Evolutionary conservation across 1,140 invertebrate genomes (phyloP), one percentile per base, ranked within the genome.

Genomic region (Drosophila bocki): DNA sequence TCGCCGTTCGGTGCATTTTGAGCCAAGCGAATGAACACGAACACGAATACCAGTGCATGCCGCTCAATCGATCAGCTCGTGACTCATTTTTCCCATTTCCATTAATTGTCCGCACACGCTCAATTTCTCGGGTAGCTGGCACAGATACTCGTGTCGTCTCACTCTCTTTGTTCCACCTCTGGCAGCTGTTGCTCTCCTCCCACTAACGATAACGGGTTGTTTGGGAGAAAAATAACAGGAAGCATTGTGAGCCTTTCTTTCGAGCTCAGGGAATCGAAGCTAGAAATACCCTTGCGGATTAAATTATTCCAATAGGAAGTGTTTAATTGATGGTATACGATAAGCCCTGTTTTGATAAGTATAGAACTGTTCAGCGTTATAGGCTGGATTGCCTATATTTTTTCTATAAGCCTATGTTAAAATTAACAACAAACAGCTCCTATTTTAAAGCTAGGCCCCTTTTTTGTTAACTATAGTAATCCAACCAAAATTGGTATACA

Each of bases 51-150:
- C 54, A 64, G 39, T 64, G 57, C 61, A 61, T 32, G 35, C 22
- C 29, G 65, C 62, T 67, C 62, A 65, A 70, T 70, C 67, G 67
- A 70, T 70, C 62, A 44, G 57, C 62, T 35, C 33, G 37, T 70
- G 67, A 70, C 32, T 70, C 67, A 70, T 70, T 68, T 70, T 67
- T 67, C 39, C 39, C 67, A 70, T 67, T 72, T 72, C 67, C 67
- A 72, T 72, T 72, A 60, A 72, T 59, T 71, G 67, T 56, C 69
- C 70, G 67, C 67, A 72, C 45, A 72, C 67, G 62, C 68, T 72
- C 69, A 56, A 71, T 58, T 58, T 64, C 62, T 64, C 62, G 29
- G 39, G 39, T 61, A 44, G 62, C 62, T 70, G 67, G 37, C 67
- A 69, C 44, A 71, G 69, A 72, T 72, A 71, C 69, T 71, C 35